phyloP scores from a whole-genome alignment of 92 coral and sea anemone species.

The Hydrozoanthus gracilis region DNA sequence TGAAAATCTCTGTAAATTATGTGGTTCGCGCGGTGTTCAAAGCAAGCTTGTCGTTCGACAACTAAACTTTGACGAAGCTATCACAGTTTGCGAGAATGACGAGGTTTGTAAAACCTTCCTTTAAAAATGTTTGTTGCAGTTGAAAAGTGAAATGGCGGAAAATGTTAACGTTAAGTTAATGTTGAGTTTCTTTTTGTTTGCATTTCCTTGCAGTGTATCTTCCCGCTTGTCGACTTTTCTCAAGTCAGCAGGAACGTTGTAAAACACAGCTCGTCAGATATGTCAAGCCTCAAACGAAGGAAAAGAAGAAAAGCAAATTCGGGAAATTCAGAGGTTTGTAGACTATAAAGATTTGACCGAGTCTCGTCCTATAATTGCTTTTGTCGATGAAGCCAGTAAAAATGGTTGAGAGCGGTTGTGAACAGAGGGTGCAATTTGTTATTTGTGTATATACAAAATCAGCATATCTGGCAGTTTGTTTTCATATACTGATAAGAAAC shows the following conservation, averaged over 20 bases:
- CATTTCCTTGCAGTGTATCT: conserved; percentile 76
- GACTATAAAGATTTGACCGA: no score
- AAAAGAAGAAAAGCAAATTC: conserved; percentile 53
- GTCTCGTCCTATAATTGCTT: neutral
- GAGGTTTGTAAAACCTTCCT: conserved; percentile 62
- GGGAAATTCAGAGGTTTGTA: conserved; percentile 45
- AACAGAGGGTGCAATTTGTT: no score
- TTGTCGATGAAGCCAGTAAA: neutral
- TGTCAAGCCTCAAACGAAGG: conserved; percentile 56
- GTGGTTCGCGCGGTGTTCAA: conserved; percentile 73
- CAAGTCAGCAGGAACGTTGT: conserved; percentile 54
- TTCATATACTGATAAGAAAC: no score
- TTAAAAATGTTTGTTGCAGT: neutral
- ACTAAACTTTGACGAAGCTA: conserved; percentile 91
- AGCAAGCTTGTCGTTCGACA: conserved; percentile 70
- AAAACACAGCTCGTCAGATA: conserved; percentile 63
- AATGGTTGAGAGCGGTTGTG: neutral
- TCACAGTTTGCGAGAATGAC: conserved; percentile 80
- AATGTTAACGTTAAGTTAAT: neutral
- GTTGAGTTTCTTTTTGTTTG: neutral
- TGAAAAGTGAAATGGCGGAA: neutral
- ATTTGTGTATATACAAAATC: no score
- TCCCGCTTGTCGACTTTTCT: conserved; percentile 62
- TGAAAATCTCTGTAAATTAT: conserved; percentile 77
- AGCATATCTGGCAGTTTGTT: no score